phyloP scores from a whole-genome alignment of 2,888 invertebrate genomes.

The Anoplius nigerrimus region DNA sequence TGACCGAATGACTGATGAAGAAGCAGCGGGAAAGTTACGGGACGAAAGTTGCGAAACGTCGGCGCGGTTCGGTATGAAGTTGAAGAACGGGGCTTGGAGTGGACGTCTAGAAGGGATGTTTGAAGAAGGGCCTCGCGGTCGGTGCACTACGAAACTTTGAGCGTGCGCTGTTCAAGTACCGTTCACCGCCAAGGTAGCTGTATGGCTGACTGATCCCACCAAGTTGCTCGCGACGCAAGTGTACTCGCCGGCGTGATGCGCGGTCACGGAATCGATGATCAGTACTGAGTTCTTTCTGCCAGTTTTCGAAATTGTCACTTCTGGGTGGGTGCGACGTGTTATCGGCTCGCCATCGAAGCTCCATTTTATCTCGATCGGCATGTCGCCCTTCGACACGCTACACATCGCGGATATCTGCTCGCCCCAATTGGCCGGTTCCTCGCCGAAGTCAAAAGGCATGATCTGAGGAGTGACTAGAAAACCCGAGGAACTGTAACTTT shows the following conservation, averaged over 20 bases:
- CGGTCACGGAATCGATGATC: slow-evolving; percentile 74
- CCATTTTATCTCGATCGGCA: slow-evolving; percentile 86
- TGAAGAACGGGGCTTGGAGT: too few relatives aligned
- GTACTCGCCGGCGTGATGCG: slow-evolving; percentile 75
- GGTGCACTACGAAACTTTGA: slow-evolving; percentile 9
- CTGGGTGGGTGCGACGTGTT: slow-evolving; percentile 60
- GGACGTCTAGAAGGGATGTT: too few relatives aligned
- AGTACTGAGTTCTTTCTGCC: slow-evolving; percentile 72
- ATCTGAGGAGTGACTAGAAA: slow-evolving; percentile 82
- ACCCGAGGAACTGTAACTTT: background rate
- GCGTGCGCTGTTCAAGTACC: slow-evolving; percentile 66
- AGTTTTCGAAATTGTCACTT: slow-evolving; percentile 64
- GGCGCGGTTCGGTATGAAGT: too few relatives aligned
- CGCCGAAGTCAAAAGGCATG: slow-evolving; percentile 81
- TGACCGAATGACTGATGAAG: too few relatives aligned
- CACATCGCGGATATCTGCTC: slow-evolving; percentile 85
- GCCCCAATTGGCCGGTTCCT: slow-evolving; percentile 85
- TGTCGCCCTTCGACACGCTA: slow-evolving; percentile 86
- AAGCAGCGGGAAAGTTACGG: too few relatives aligned
- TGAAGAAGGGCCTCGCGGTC: too few relatives aligned
- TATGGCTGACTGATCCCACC: slow-evolving; percentile 75
- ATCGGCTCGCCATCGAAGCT: slow-evolving; percentile 72
- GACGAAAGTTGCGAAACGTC: too few relatives aligned
- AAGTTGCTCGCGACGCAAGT: slow-evolving; percentile 76
- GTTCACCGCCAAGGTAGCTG: slow-evolving; percentile 75